Evolutionary conservation across 2,797 vertebrate genomes (phyloP), one percentile per base, ranked within the genome.

Genomic region (Etheostoma nigrum): DNA sequence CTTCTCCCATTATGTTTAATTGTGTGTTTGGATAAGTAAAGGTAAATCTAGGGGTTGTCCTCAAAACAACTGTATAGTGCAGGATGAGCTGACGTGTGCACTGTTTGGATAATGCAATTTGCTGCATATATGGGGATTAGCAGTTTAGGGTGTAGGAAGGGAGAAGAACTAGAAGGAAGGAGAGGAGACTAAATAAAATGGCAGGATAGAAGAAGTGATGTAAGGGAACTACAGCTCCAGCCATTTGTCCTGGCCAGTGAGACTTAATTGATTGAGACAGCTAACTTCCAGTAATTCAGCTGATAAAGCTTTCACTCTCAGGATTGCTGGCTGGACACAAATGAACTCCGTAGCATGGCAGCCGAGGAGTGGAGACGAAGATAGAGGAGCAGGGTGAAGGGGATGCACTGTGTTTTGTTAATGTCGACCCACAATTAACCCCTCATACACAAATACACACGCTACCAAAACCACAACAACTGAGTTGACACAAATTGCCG

Each of bases 251-350:
- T 4, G 30, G 23, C 69, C 86, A 54, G 71, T 75, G 72, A 72
- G 89, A 78, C 67, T 72, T 93, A 93, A 94, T 93, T 87, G 91
- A 93, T 79, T 83, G 85, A 88, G 92, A 94, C 94, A 93, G 91
- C 91, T 91, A 91, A 93, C 90, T 92, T 93, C 85, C 83, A 93
- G 90, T 90, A 89, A 91, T 94, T 93, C 89, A 93, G 93, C 91
- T 93, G 92, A 93, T 93, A 89, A 92, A 89, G 92, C 91, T 87
- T 86, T 94, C 88, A 83, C 89, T 92, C 88, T 85, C 87, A 88
- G 85, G 81, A 91, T 86, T 92, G 86, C 91, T 93, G 90, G 92
- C 88, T 92, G 87, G 86, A 93, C 87, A 91, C 87, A 90, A 92
- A 90, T 89, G 76, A 76, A 86, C 86, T 86, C 82, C 78, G 65